Conservation (phyloP, 2,888 invertebrate species). For the Agrochola litura region DNA sequence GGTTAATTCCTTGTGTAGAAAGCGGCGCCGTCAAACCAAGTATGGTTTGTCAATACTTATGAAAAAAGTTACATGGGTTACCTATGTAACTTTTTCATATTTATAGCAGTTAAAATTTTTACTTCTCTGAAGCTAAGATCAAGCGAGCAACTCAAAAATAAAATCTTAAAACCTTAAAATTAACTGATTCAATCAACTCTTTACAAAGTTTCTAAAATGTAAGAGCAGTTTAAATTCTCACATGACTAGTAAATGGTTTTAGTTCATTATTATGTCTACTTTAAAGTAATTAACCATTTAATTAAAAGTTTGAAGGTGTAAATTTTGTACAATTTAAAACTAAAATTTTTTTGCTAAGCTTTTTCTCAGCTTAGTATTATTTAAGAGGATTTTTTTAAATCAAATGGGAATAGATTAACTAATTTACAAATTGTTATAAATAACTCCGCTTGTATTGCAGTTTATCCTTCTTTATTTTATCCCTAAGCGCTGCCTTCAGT, state of each 20-base stretch:
- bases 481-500: background rate
- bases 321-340: constrained; percentile 19
- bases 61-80: no score
- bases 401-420: constrained; percentile 13
- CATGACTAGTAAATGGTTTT: constrained; percentile 12
- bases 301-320: constrained; percentile 36
- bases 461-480: background rate
- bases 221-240: constrained; percentile 1
- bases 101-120: background rate
- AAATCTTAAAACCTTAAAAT: background rate
- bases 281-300: constrained; percentile 24
- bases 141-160: background rate
- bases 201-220: background rate
- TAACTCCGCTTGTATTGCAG: background rate
- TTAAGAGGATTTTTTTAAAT: background rate
- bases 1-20: background rate
- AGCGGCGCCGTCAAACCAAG: background rate
- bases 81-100: no score
- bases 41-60: no score
- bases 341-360: background rate
- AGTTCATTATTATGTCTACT: constrained; percentile 30
- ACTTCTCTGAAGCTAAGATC: background rate
- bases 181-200: constrained; percentile 13
- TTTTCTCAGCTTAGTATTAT: background rate
- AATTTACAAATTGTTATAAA: constrained; percentile 7